phyloP scores from a whole-genome alignment of 2,797 vertebrate genomes.

The Limosa lapponica region DNA sequence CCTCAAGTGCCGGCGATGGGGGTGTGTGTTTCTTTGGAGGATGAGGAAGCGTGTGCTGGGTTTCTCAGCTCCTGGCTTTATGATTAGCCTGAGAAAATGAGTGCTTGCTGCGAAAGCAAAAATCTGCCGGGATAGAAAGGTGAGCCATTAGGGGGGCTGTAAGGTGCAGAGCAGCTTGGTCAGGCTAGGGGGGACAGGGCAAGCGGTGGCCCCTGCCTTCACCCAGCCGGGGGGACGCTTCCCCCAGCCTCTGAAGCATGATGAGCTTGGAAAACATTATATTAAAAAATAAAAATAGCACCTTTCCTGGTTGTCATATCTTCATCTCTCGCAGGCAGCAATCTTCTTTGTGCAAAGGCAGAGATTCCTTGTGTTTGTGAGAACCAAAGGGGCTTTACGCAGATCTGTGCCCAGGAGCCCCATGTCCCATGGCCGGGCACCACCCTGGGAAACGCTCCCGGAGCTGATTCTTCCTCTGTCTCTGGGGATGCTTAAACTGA shows the following conservation, averaged over 20 bases:
- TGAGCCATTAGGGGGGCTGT: not conserved
- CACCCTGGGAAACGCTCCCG: not conserved
- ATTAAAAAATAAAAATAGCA: not conserved
- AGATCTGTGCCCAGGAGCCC: not conserved
- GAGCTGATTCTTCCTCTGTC: not conserved
- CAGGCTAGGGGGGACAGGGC: no score
- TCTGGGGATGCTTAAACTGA: not conserved
- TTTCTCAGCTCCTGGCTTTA: not conserved
- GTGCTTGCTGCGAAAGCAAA: not conserved
- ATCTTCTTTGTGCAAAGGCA: not conserved
- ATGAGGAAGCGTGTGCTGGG: not conserved
- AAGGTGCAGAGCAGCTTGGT: not conserved
- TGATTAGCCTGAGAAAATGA: not conserved
- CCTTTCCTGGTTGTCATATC: not conserved
- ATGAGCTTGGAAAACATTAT: fast-evolving
- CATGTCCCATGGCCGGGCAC: not conserved
- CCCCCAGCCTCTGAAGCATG: not conserved
- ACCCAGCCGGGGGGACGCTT: not conserved
- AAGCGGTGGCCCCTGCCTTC: not conserved
- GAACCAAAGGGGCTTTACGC: not conserved
- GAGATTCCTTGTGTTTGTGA: not conserved
- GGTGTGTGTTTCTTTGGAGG: fast-evolving
- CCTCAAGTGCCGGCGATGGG: not conserved
- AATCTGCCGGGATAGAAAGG: not conserved
- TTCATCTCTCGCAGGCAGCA: not conserved